Conservation (phyloP, 2,888 invertebrate species). For the Agrotis puta region DNA sequence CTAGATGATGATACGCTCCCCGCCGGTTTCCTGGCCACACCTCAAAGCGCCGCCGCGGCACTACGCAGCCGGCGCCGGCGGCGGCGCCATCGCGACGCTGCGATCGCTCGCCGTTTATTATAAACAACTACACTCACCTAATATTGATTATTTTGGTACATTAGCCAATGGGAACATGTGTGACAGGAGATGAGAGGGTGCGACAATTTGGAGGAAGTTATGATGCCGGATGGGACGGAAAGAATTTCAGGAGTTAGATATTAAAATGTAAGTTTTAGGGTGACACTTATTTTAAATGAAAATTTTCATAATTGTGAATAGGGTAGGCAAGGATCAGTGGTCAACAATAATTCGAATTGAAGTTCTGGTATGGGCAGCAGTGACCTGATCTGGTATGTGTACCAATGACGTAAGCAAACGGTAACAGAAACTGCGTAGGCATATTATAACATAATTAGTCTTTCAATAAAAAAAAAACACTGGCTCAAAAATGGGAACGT, state of each 20-base stretch:
- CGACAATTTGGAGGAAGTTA: slow-evolving; percentile 7
- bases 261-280: too few relatives aligned
- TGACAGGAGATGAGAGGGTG: slow-evolving; percentile 37
- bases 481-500: too few relatives aligned
- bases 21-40: slow-evolving; percentile 45
- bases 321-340: too few relatives aligned
- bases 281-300: too few relatives aligned
- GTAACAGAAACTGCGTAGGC: too few relatives aligned
- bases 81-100: slow-evolving; percentile 68
- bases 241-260: neutral
- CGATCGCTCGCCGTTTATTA: slow-evolving; percentile 70
- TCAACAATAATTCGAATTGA: too few relatives aligned
- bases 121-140: slow-evolving; percentile 73
- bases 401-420: too few relatives aligned
- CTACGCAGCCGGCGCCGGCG: slow-evolving; percentile 67
- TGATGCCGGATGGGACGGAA: neutral
- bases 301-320: too few relatives aligned
- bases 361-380: too few relatives aligned
- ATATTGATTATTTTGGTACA: slow-evolving; percentile 74
- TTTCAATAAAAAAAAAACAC: too few relatives aligned
- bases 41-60: slow-evolving; percentile 62
- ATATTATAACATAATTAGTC: too few relatives aligned
- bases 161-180: slow-evolving; percentile 50
- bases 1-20: neutral
- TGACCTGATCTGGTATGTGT: too few relatives aligned